Conservation (phyloP, 2,113 vertebrate genomes). For the Serinus canaria region DNA sequence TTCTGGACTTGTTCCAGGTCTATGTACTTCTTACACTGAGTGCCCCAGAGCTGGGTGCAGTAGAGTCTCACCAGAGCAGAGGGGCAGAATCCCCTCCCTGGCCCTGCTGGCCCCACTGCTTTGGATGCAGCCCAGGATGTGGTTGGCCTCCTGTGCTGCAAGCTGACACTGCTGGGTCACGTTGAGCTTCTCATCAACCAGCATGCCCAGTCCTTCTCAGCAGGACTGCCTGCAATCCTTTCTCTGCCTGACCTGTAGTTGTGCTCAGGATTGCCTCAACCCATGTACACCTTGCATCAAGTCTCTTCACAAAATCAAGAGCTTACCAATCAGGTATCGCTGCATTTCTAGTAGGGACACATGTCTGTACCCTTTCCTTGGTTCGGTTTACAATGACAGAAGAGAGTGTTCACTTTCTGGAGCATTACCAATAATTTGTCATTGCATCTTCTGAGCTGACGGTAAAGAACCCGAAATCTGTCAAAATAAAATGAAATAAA, state of each 20-base stretch:
- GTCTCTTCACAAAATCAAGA: background rate
- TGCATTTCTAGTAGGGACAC: accelerated
- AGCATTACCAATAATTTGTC: background rate
- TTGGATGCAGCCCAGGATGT: background rate
- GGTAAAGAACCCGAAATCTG: background rate
- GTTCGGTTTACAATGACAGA: background rate
- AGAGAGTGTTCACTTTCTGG: background rate
- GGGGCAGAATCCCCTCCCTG: background rate
- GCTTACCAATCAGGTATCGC: accelerated
- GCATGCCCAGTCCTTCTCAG: background rate
- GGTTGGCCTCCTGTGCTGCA: accelerated
- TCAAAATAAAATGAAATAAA: constrained; percentile 10
- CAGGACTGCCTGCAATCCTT: background rate
- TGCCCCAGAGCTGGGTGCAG: background rate
- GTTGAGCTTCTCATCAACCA: background rate
- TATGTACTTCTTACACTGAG: too few relatives aligned
- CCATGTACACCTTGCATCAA: background rate
- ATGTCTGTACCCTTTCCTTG: background rate
- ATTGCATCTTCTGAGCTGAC: background rate
- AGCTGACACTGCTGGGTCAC: background rate
- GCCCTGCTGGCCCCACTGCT: accelerated
- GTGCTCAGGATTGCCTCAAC: background rate
- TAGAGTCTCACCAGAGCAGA: background rate
- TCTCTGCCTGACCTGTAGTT: background rate
- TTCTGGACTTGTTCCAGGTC: background rate